These are phyloP conservation scores for Amphiprion ocellaris DNA, from an alignment of 2,113 vertebrate species.

Conservation along the genomic window DNA sequence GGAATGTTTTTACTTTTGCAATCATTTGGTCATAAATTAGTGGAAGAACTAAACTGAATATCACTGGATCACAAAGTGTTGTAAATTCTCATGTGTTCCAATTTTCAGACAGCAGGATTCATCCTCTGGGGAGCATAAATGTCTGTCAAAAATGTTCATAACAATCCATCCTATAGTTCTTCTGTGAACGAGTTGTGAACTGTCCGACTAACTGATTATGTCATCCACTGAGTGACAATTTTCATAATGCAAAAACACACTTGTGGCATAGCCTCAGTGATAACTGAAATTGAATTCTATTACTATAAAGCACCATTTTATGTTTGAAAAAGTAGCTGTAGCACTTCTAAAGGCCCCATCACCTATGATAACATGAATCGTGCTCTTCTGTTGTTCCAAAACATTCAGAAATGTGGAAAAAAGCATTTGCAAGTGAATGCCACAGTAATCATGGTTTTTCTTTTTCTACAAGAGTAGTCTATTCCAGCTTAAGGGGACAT, in stretches of 20 bases:
- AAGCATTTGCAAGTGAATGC: background rate
- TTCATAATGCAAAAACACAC: background rate
- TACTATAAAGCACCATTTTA: background rate
- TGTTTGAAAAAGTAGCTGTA: background rate
- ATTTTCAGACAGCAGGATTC: no score
- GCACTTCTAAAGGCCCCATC: constrained; percentile 17
- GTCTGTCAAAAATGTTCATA: no score
- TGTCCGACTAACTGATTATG: background rate
- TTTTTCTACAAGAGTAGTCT: background rate
- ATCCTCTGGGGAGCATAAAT: no score
- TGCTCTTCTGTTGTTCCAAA: background rate
- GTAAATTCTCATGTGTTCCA: no score
- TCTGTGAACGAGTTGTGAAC: background rate
- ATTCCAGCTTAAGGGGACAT: constrained; percentile 24
- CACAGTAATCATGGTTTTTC: background rate
- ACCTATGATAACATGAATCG: constrained; percentile 15
- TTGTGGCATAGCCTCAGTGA: background rate
- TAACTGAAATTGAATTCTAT: background rate
- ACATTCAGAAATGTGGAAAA: background rate
- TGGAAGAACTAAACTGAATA: no score
- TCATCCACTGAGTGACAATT: background rate
- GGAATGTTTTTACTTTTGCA: no score
- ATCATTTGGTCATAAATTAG: no score
- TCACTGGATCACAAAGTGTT: no score
- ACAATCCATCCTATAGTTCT: background rate